Conservation (phyloP, 1,140 invertebrate species). For the Drosophila repletoides region DNA sequence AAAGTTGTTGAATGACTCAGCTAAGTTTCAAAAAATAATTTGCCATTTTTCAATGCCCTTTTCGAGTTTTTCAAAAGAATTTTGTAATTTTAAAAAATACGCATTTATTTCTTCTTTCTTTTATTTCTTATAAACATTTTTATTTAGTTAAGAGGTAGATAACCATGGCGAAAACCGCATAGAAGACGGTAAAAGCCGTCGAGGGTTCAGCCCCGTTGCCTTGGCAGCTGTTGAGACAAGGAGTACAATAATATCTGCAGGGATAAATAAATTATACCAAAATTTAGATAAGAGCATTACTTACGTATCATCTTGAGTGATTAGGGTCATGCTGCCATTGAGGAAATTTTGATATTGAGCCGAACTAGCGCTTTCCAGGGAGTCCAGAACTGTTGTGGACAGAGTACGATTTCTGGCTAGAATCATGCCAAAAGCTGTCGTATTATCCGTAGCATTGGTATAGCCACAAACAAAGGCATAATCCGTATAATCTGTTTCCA, state of each 20-base stretch:
- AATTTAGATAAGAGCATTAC: slow-evolving; percentile 26
- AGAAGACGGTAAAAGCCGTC: slow-evolving; percentile 27
- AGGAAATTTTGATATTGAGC: slow-evolving; percentile 40
- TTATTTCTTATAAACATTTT: not conserved
- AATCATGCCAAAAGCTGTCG: slow-evolving; percentile 53
- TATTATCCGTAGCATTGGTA: slow-evolving; percentile 51
- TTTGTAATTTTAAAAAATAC: no score
- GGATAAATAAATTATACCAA: not conserved
- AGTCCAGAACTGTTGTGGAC: slow-evolving; percentile 8
- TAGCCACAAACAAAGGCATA: slow-evolving; percentile 64
- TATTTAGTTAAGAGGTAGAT: slow-evolving; percentile 29
- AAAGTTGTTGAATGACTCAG: no score
- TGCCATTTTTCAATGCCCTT: no score
- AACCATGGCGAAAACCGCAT: slow-evolving; percentile 37
- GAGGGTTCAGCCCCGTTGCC: slow-evolving; percentile 38
- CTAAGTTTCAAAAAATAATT: no score
- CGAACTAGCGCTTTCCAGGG: slow-evolving; percentile 23
- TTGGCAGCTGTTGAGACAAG: slow-evolving; percentile 42
- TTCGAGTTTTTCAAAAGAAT: no score
- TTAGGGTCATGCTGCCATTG: slow-evolving; percentile 45
- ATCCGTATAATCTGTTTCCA: slow-evolving; percentile 54
- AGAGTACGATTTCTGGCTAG: slow-evolving; percentile 45
- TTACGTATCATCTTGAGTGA: slow-evolving; percentile 60
- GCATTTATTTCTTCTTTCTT: no score
- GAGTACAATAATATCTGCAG: not conserved